Evolutionary conservation across 2,888 invertebrate genomes (phyloP).

Genomic region (Cerastis leucographa): DNA sequence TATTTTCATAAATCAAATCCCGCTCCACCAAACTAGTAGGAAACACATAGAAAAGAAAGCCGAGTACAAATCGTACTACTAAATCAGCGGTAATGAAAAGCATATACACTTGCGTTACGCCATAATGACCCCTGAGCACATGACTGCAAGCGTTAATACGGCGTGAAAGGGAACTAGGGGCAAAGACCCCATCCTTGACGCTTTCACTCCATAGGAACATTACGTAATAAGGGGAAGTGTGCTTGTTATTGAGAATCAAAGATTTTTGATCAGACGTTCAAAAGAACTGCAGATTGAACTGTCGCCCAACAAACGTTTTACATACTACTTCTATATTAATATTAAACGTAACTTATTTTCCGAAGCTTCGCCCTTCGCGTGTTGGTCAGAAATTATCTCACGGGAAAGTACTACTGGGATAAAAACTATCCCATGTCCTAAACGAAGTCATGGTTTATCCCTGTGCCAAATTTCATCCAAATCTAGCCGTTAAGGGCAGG

Average conservation of each 20-base stretch:
- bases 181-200: constrained; percentile 75
- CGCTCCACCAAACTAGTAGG: constrained; percentile 22
- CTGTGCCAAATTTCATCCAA: background rate
- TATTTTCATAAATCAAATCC: background rate
- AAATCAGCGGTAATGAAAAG: constrained; percentile 71
- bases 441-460: background rate
- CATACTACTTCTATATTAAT: background rate
- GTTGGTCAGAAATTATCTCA: background rate
- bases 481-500: background rate
- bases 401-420: background rate
- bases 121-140: constrained; percentile 61
- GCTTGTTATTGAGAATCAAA: constrained; percentile 13
- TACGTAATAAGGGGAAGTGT: constrained; percentile 58
- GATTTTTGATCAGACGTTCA: constrained; percentile 12
- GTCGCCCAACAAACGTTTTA: background rate
- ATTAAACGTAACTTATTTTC: background rate
- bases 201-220: constrained; percentile 72
- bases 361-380: background rate
- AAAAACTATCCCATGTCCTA: background rate
- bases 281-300: constrained; percentile 7
- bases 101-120: constrained; percentile 49
- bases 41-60: constrained; percentile 67
- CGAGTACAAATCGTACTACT: constrained; percentile 64
- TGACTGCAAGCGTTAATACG: constrained; percentile 61
- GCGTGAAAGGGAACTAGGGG: constrained; percentile 63